phyloP scores from a whole-genome alignment of 2,113 vertebrate genomes.

The Lepus americanus region DNA sequence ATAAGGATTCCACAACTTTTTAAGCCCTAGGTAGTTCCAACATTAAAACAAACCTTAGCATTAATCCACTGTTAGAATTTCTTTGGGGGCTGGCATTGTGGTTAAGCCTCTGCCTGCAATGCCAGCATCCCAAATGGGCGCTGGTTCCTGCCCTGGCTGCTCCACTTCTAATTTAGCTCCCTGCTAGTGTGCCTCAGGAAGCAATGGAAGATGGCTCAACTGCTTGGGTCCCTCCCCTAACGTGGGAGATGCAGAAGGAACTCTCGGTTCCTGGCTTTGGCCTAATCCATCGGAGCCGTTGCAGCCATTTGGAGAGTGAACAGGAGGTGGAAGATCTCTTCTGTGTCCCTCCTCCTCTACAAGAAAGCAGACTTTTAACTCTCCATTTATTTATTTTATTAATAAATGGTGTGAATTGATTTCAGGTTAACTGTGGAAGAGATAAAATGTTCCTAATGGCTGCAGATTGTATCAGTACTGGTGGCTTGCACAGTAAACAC shows the following conservation, averaged over 20 bases:
- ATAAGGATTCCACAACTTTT: background rate
- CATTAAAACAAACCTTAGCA: background rate
- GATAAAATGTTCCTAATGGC: background rate
- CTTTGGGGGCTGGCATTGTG: background rate
- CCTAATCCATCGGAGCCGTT: no score
- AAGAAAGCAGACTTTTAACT: background rate
- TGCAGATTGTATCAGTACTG: background rate
- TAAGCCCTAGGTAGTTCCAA: background rate
- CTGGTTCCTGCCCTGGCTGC: no score
- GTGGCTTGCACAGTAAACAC: constrained; percentile 88
- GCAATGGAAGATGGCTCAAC: no score
- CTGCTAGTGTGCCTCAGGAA: no score
- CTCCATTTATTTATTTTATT: background rate
- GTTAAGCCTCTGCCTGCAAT: no score
- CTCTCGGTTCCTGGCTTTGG: no score
- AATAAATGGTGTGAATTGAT: constrained; percentile 17
- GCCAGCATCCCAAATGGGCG: no score
- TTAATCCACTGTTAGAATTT: background rate
- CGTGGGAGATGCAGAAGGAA: no score
- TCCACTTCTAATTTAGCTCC: no score
- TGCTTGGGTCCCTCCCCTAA: no score
- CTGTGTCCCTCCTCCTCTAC: background rate
- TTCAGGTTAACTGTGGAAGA: background rate
- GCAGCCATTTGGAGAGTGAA: no score
- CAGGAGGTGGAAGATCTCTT: no score